phyloP scores from a whole-genome alignment of 1,140 invertebrate genomes.

The Drosophila ananassae region DNA sequence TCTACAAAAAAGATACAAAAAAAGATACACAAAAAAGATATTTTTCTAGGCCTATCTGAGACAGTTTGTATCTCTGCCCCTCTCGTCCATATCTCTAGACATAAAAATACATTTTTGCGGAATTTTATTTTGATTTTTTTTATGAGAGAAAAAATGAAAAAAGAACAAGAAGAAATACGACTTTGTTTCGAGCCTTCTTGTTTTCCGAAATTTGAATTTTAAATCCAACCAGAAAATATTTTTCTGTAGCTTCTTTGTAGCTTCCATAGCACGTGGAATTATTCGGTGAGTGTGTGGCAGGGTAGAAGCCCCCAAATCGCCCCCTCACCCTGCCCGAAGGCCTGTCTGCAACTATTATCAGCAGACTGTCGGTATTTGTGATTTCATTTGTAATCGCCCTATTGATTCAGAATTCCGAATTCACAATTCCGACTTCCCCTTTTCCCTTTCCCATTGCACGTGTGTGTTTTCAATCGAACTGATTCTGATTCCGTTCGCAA shows the following conservation, averaged over 20 bases:
- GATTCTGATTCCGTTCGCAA: constrained; percentile 1
- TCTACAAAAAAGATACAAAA: constrained; percentile 13
- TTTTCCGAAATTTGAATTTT: constrained; percentile 64
- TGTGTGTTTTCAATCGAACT: not conserved
- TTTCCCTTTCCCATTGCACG: constrained; percentile 18
- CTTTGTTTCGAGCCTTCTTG: constrained; percentile 29
- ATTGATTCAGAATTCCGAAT: constrained; percentile 39
- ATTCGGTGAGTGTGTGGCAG: constrained; percentile 15
- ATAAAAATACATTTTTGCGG: constrained; percentile 63
- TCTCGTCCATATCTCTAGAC: constrained; percentile 35
- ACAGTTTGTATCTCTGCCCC: constrained; percentile 7
- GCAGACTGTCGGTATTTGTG: constrained; percentile 29
- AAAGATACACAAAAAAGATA: constrained; percentile 5
- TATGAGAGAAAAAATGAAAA: constrained; percentile 28
- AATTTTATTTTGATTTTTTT: constrained; percentile 74
- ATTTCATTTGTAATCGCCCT: constrained; percentile 52
- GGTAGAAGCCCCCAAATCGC: not conserved
- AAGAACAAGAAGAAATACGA: constrained; percentile 28
- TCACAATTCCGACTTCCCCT: constrained; percentile 11
- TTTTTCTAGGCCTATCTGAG: constrained; percentile 66
- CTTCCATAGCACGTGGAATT: constrained; percentile 30
- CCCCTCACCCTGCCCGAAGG: constrained; percentile 3
- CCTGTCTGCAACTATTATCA: constrained; percentile 47
- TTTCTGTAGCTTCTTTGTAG: constrained; percentile 11
- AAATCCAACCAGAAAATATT: constrained; percentile 24